Base-by-base conservation (phyloP, 2,888 invertebrate species). In the Dorcus parallelipipedus region DNA sequence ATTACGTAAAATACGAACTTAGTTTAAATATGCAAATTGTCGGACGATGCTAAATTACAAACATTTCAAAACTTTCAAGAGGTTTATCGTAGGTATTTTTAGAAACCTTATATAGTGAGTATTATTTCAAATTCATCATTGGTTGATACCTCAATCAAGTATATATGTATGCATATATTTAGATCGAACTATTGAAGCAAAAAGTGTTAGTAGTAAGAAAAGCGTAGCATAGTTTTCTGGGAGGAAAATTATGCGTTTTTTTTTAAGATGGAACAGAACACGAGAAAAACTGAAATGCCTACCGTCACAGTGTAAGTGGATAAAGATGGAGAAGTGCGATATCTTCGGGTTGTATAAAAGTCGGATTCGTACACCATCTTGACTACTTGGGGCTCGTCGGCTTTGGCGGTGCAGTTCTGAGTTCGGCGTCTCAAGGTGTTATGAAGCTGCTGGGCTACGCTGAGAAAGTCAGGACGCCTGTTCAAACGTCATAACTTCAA, bases 301-400 rank as follows among this genome's bases (percentile, higher is more conserved):
- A 92, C 90, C 89, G 92, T 90, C 79, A 89, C 85, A 78, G 86
- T 87, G 83, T 89, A 89, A 75, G 88, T 86, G 71, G 87, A 84
- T 64, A 83, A 78, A 66, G 83, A 82, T 64, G 86, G 80, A 61
- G 87, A 88, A 80, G 90, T 82, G 79, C 88, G 84, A 78, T 88
- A 89, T 82, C 93, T 88, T 82, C 93, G 89, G 80, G 90, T 90
- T 75, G 93, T 92, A 81, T 91, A 91, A 82, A 91, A 93, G 83
- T 93, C 93, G 85, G 90, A 90, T 84, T 92, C 91, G 89, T 93
- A 93, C 82, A 93, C 93, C 93, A 93, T 93, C 81, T 83, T 86
- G 73, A 61, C 63, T 50, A 33, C 26, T 33, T 33, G 26, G 26
- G 26, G 26, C 26, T 33, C 26, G 26, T 33, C 26, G 26, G 26